Conservation (phyloP, 2,888 invertebrate genomes). For the Opisthograptis luteolata region DNA sequence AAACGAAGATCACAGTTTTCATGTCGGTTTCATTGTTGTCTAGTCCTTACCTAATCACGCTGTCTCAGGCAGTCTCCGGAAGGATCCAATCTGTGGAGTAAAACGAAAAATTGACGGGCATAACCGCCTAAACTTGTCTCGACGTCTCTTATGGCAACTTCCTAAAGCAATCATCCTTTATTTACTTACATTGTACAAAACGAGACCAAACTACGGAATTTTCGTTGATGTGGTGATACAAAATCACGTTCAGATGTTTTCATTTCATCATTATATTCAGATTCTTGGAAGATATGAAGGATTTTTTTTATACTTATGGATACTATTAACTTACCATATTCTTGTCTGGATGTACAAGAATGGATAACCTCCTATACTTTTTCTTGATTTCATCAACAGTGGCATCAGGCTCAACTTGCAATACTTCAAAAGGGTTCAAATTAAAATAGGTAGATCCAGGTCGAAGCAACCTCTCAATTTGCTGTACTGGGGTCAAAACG, state of each 20-base stretch:
- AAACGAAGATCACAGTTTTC: background rate
- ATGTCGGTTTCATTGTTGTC: background rate
- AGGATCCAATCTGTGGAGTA: slow-evolving; percentile 78
- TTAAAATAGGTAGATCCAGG: slow-evolving; percentile 99
- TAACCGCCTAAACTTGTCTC: slow-evolving; percentile 77
- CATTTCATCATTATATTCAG: no score
- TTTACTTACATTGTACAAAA: slow-evolving; percentile 15
- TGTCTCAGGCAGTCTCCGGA: slow-evolving; percentile 59
- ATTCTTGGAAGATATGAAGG: background rate
- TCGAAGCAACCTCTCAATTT: slow-evolving; percentile 97
- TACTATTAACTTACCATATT: slow-evolving; percentile 85
- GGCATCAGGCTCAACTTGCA: slow-evolving; percentile 95
- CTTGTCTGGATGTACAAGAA: slow-evolving; percentile 99
- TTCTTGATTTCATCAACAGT: slow-evolving; percentile 97
- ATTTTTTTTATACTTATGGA: background rate
- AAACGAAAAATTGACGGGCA: slow-evolving; percentile 82
- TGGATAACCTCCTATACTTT: slow-evolving; percentile 97
- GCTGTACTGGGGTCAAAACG: slow-evolving; percentile 97
- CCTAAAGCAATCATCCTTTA: slow-evolving; percentile 27
- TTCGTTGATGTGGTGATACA: background rate
- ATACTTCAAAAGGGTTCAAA: slow-evolving; percentile 97
- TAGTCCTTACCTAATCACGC: slow-evolving; percentile 70
- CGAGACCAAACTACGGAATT: slow-evolving; percentile 3
- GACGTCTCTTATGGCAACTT: slow-evolving; percentile 15
- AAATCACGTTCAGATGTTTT: slow-evolving; percentile 1